Evolutionary conservation across 2,888 invertebrate genomes (phyloP), one percentile per base, ranked within the genome.

Genomic region (Drosophila robusta): DNA sequence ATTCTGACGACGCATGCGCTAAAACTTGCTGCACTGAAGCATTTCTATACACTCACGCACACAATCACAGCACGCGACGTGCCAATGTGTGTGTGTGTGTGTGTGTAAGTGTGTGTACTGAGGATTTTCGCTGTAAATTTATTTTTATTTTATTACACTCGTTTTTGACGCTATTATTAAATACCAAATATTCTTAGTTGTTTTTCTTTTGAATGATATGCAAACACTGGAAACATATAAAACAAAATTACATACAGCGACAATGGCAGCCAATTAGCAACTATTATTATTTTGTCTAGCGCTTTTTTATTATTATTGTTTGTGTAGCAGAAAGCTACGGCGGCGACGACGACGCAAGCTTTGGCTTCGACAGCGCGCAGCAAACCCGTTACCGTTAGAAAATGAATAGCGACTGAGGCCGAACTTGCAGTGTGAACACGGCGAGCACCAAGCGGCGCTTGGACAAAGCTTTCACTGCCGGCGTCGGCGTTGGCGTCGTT

Each of bases 231-330:
- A 50, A 22, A 41, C 34, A 38, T 14, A 22, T 49, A 50, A 36
- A 41, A 49, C 55, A 60, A 54, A 41, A 24, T 41, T 16, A 18
- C 42, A 52, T 18, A 55, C 50, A 58, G 41, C 26, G 46, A 58
- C 57, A 70, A 58, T 46, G 56, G 38, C 46, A 68, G 60, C 49
- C 69, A 75, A 69, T 78, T 75, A 64, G 44, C 78, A 77, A 68
- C 63, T 80, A 68, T 77, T 80, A 66, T 72, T 72, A 80, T 87
- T 81, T 78, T 57, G 84, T 83, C 80, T 83, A 84, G 70, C 87
- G 72, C 77, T 70, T 65, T 68, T 66, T 62, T 57, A 84, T 89
- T 89, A 83, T 87, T 83, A 89, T 83, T 83, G 83, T 89, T 83
- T 86, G 83, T 82, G 68, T 79, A 79, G 80, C 71, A 71, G 57